Base-by-base conservation (phyloP, 2,888 invertebrate genomes). In the Thera britannica region DNA sequence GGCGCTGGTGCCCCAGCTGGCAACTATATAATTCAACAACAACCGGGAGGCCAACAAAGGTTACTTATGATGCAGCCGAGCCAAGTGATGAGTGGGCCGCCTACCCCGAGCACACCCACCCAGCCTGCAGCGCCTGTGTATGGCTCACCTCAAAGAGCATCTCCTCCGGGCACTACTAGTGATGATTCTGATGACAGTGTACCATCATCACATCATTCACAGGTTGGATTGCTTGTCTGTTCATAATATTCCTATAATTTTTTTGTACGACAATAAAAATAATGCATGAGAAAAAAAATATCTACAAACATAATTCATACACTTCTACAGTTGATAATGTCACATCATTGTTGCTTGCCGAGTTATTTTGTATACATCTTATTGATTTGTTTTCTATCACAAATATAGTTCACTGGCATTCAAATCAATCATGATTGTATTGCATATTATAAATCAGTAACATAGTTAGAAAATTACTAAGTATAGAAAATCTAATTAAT, bases 181-280 rank as follows among this genome's bases (percentile, higher is more conserved):
- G 97, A 97, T 87, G 97, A 97, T 85, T 97, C 97, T 78, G 97
- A 98, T 90, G 97, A 98, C 84, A 96, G 96, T 87, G 93, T 93
- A 57, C 93, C 93, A 70, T 96, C 96, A 64, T 96, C 96, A 64
- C 96, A 96, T 86, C 94, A 94, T 77, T 93, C 94, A 69, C 94
- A 94, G 88, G 94, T 94, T 85, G 65, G 49, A 62, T 44, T 54
- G 46, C 52, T 48, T 63, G 48, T 52, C 36, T 49, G 51, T 46
- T 9, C 2, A 59, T 38, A 8, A 55, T n/a, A 61, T 49, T 12
- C 36, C 54, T 23, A 41, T 36, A 35, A n/a, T 5, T 9, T 55
- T 4, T 54, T n/a, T 62, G 7, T 38, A 52, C 2, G 8, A 52
- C 34, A 52, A 23, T 56, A 48, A 57, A 41, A 34, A 49, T 41